phyloP scores from a whole-genome alignment of 2,888 invertebrate genomes.

The Papilio elwesi region DNA sequence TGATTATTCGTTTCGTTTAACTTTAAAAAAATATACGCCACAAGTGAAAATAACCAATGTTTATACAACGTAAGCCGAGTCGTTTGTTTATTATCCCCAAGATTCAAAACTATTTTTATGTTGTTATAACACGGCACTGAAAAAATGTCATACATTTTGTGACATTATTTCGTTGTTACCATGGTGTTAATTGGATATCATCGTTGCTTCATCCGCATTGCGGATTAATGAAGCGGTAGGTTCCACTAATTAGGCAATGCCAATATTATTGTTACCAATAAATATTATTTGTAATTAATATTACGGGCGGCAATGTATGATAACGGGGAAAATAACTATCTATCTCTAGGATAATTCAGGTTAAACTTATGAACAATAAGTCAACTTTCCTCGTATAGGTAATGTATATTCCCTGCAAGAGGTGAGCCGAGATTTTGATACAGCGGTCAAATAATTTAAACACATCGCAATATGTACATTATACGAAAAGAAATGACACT shows the following conservation, averaged over 20 bases:
- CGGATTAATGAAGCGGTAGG: conserved; percentile 6
- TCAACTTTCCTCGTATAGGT: too few relatives aligned
- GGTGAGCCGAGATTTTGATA: too few relatives aligned
- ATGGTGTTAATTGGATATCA: conserved; percentile 5
- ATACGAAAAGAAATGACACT: too few relatives aligned
- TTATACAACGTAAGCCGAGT: background rate
- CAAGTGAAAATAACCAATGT: too few relatives aligned
- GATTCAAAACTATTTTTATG: background rate
- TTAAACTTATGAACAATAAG: too few relatives aligned
- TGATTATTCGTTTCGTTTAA: too few relatives aligned
- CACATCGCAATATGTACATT: too few relatives aligned
- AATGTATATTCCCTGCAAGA: too few relatives aligned
- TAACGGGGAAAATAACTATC: too few relatives aligned
- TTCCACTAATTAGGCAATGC: background rate
- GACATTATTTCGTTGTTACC: background rate
- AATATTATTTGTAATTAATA: conserved; percentile 1
- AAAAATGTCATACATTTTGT: background rate
- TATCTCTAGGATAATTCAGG: too few relatives aligned
- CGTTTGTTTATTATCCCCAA: background rate
- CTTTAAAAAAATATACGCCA: too few relatives aligned
- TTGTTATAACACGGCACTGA: background rate
- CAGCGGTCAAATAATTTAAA: too few relatives aligned
- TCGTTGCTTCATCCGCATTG: background rate
- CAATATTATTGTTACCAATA: background rate
- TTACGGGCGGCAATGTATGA: background rate